Base-by-base conservation (phyloP, 2,888 invertebrate genomes). In the Subacronicta megacephala region DNA sequence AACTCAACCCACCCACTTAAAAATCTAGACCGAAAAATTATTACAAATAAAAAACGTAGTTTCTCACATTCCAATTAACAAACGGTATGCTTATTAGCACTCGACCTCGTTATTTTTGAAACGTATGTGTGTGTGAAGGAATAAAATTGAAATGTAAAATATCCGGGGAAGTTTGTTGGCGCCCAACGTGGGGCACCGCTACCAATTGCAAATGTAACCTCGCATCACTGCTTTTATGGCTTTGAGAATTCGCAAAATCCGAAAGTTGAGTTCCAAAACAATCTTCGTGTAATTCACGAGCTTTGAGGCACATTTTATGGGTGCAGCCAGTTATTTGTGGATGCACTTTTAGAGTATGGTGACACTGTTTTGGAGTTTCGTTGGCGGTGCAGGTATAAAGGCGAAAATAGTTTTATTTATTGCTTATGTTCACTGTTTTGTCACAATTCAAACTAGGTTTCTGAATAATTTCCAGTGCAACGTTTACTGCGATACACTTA, bases 221-320 rank as follows among this genome's bases (percentile, higher is more conserved):
- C 83, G 80, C 84, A 81, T 85, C 84, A 82, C 71, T 75, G 84
- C 78, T 68, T 88, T 87, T 87, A 88, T 80, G 67, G 78, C 83
- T 75, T 74, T 69, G 78, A 69, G 72, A 77, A 81, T 77, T 80
- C 65, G 64, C 65, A 62, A 80, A 83, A 78, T 78, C 81, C 77
- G 60, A 79, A 82, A 82, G 80, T 81, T 83, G 63, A 56, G 72
- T 77, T 77, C 69, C 64, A 71, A 76, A 83, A 81, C 75, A 79
- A 77, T 81, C 75, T 83, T 81, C 77, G 71, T 77, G 81, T 77
- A 76, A 78, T 80, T 80, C 77, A 76, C 69, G 60, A 70, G 58
- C 63, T 68, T 72, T 61, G 60, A 40, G 35, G 40, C 57, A 46
- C 42, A 65, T 61, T 73, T 65, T 59, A 65, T 71, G 62, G 20